Conservation (phyloP, 2,797 vertebrate genomes). For the Phrynocephalus guinanensis region DNA sequence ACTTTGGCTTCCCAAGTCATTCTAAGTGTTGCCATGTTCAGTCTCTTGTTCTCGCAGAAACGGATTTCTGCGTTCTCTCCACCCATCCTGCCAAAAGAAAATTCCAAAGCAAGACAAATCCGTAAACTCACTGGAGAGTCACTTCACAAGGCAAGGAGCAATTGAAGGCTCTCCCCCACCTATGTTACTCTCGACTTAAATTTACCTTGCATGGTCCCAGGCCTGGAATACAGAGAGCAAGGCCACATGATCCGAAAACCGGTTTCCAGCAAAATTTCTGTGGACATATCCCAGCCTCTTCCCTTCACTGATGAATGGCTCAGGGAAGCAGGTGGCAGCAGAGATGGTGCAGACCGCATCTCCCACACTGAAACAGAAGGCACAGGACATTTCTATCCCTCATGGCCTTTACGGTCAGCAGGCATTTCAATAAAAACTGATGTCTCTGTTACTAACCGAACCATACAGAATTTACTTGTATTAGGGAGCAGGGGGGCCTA, state of each 20-base stretch:
- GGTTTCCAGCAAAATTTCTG: slow-evolving; percentile 90
- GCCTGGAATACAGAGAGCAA: slow-evolving; percentile 94
- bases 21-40: slow-evolving; percentile 93
- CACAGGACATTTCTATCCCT: slow-evolving; percentile 23
- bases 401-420: neutral
- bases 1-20: slow-evolving; percentile 99
- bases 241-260: slow-evolving; percentile 95
- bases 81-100: slow-evolving; percentile 83
- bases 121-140: neutral
- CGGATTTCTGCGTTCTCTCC: slow-evolving; percentile 91
- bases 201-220: slow-evolving; percentile 93
- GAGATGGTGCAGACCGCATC: slow-evolving; percentile 95
- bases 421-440: neutral
- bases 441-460: neutral
- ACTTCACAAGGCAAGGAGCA: neutral
- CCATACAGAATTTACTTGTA: neutral
- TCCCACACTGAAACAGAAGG: slow-evolving; percentile 84
- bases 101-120: neutral
- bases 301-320: slow-evolving; percentile 94
- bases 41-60: slow-evolving; percentile 97
- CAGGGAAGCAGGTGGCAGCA: slow-evolving; percentile 93
- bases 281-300: slow-evolving; percentile 92
- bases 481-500: neutral
- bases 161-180: neutral
- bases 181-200: neutral